A percentile compares a stretch with the other conserved stretches of the same genome.
Conservation (phyloP, 2,888 invertebrate genomes). For the Eulithis testata region DNA sequence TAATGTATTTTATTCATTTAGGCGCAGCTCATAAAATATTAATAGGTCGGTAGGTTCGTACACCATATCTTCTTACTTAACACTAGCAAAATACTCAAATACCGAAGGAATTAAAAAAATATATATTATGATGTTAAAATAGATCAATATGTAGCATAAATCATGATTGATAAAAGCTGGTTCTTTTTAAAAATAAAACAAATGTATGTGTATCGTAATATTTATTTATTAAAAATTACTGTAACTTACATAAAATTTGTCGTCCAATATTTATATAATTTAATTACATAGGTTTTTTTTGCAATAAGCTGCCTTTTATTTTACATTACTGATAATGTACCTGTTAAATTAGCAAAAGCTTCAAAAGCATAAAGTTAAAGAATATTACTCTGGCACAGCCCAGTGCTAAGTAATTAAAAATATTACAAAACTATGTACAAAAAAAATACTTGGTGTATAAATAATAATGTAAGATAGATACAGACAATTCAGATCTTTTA, state of each 20-base stretch:
- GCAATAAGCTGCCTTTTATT: constrained; percentile 76
- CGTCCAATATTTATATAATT: constrained; percentile 64
- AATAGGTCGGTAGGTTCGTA: too few species aligned
- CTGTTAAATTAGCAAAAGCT: constrained; percentile 73
- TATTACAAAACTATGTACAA: constrained; percentile 77
- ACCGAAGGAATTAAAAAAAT: too few species aligned
- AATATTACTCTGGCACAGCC: constrained; percentile 67
- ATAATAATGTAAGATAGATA: constrained; percentile 56
- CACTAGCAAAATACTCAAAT: too few species aligned
- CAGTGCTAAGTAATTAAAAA: constrained; percentile 56
- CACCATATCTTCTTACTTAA: too few species aligned
- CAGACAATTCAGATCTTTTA: constrained; percentile 79
- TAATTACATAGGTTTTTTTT: constrained; percentile 46
- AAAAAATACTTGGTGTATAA: constrained; percentile 80
- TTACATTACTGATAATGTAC: constrained; percentile 61
- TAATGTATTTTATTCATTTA: too few species aligned
- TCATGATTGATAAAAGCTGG: neutral
- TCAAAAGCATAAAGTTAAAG: constrained; percentile 73
- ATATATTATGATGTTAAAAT: too few species aligned
- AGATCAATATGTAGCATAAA: neutral
- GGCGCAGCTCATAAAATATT: too few species aligned
- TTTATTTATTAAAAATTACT: constrained; percentile 77
- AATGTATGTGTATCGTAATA: constrained; percentile 46
- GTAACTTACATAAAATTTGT: constrained; percentile 65
- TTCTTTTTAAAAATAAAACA: constrained; percentile 51